Conservation (phyloP, 2,797 vertebrate genomes). For the Lindbergichthys nudifrons region DNA sequence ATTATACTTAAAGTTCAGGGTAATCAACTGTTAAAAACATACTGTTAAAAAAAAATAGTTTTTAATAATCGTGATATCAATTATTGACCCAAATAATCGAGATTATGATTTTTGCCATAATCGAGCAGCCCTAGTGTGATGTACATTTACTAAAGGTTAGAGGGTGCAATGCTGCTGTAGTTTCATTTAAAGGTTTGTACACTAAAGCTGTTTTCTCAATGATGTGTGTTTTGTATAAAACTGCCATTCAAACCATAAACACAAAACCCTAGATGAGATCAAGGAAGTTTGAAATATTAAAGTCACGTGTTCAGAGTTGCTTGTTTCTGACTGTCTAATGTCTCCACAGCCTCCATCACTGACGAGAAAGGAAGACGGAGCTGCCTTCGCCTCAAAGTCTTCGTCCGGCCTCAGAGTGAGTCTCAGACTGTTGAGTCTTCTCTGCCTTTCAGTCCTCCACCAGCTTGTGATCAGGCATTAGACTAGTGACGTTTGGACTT, state of each 20-base stretch:
- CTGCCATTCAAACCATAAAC: constrained; percentile 21
- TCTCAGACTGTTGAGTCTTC: constrained; percentile 60
- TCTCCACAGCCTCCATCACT: constrained; percentile 91
- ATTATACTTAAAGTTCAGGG: too few relatives aligned
- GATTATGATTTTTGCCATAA: too few relatives aligned
- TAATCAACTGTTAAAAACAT: too few relatives aligned
- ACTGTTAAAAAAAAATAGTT: too few relatives aligned
- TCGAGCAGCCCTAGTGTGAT: too few relatives aligned
- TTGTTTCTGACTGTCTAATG: constrained; percentile 29
- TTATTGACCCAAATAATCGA: too few relatives aligned
- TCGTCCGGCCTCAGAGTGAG: constrained; percentile 97
- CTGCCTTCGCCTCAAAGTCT: constrained; percentile 97
- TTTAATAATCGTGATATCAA: too few relatives aligned
- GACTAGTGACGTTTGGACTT: constrained; percentile 28
- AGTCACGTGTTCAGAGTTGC: constrained; percentile 6
- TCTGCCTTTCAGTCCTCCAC: not conserved
- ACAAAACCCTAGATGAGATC: constrained; percentile 19
- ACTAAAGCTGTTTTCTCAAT: not conserved
- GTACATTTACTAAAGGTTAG: not conserved
- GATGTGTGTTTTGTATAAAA: not conserved
- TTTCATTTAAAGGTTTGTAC: not conserved
- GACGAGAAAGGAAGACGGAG: constrained; percentile 91
- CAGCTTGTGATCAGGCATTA: constrained; percentile 19
- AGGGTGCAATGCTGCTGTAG: not conserved
- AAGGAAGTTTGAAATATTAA: constrained; percentile 7